A percentile compares a stretch with the other conserved stretches of the same genome.
phyloP scores from a whole-genome alignment of 2,888 invertebrate species.

The Drosophila fulvimacula region DNA sequence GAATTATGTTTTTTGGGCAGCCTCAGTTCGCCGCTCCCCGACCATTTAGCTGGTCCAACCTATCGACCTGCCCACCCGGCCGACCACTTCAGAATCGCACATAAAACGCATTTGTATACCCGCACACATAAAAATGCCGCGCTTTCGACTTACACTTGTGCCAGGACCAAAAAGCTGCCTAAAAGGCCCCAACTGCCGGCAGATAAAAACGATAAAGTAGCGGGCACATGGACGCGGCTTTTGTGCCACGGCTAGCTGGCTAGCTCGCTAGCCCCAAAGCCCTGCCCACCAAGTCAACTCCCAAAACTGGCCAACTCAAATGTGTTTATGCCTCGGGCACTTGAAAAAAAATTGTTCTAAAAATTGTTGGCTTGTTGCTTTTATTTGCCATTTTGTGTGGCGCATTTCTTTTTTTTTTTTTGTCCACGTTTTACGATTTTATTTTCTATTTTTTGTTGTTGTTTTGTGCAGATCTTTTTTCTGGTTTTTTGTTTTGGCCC shows the following conservation, averaged over 20 bases:
- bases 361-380: constrained; percentile 75
- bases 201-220: constrained; percentile 61
- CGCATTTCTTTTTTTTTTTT: constrained; percentile 44
- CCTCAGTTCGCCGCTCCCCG: neutral
- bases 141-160: constrained; percentile 64
- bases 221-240: constrained; percentile 44
- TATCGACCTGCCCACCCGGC: constrained; percentile 13
- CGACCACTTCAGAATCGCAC: constrained; percentile 54
- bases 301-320: constrained; percentile 45
- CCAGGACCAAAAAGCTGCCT: constrained; percentile 52
- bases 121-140: constrained; percentile 51
- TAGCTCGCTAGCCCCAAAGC: neutral
- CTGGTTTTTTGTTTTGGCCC: constrained; percentile 76
- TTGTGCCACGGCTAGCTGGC: constrained; percentile 13
- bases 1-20: constrained; percentile 30
- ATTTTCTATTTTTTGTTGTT: constrained; percentile 16
- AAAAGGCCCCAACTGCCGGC: constrained; percentile 54
- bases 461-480: constrained; percentile 41
- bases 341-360: constrained; percentile 72
- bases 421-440: constrained; percentile 42
- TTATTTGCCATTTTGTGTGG: constrained; percentile 73
- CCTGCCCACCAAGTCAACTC: constrained; percentile 12
- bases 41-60: constrained; percentile 6
- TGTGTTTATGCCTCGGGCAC: constrained; percentile 70
- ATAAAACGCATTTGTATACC: constrained; percentile 60